These are phyloP conservation scores for Pagetopsis macropterus DNA, from an alignment of 2,797 vertebrate genomes.

Conservation along the genomic window DNA sequence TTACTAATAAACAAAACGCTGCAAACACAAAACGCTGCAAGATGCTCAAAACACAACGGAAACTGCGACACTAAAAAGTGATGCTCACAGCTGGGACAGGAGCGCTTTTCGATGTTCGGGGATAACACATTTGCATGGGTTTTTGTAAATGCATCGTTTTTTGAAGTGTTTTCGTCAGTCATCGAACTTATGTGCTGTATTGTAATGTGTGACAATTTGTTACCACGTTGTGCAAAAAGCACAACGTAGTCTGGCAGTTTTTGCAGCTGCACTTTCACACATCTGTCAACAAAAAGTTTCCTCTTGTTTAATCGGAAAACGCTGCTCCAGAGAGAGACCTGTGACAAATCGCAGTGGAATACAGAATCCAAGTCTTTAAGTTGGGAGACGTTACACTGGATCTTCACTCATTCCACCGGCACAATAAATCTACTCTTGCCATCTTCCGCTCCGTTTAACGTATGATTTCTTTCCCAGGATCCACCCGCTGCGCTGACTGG, in stretches of 20 bases:
- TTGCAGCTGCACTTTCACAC: constrained; percentile 14
- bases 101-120: too few species aligned
- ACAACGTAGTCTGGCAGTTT: not conserved
- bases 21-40: too few species aligned
- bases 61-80: too few species aligned
- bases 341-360: constrained; percentile 7
- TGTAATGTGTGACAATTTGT: constrained; percentile 13
- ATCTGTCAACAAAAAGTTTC: constrained; percentile 21
- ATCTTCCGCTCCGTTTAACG: constrained; percentile 44
- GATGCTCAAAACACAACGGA: too few species aligned
- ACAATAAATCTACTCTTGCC: constrained; percentile 60
- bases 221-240: not conserved
- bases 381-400: constrained; percentile 46
- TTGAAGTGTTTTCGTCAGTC: too few species aligned
- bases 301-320: constrained; percentile 24
- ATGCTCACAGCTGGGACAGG: too few species aligned
- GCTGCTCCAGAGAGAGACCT: constrained; percentile 12
- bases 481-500: constrained; percentile 51
- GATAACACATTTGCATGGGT: too few species aligned
- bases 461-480: constrained; percentile 76
- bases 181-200: too few species aligned
- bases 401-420: constrained; percentile 20
- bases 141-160: too few species aligned
- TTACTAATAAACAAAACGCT: too few species aligned
- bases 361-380: constrained; percentile 18